Evolutionary conservation across 2,888 invertebrate species (phyloP), one percentile per base, ranked within the genome.

Genomic region (Tetragnatha montana): DNA sequence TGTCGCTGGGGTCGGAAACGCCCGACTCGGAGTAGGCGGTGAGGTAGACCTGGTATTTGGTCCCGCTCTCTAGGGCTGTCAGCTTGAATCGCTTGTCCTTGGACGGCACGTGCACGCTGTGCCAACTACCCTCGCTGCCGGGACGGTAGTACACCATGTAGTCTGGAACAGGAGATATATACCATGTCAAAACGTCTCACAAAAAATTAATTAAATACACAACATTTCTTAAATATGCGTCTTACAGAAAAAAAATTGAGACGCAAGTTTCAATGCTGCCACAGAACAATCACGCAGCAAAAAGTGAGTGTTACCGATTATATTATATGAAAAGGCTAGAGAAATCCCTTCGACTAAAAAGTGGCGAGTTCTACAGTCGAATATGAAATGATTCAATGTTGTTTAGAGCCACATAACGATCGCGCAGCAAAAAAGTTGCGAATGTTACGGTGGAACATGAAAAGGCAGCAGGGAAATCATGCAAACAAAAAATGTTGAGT

Each of bases 11-110:
- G 60, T 92, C 92, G 22, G 91, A 87, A 14, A 92, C 83, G 0
- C 92, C 92, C 8, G 91, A 92, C 8, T 91, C 91, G 19, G 91
- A 92, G 60, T 91, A 87, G 7, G 92, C 92, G 0, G 91, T 91
- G 50, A 92, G 88, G 70, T 91, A 92, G 22, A 92, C 88, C 73
- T 91, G 91, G 82, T 92, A 92, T n/a, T 91, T 89, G 49, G 91
- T 88, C 7, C 92, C 92, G 49, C 91, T 88, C 73, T 92, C 92
- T 51, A 92, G 51, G 12, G 89, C 91, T 2, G 85, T 85, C 70
- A 92, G 83, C 17, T 73, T 81, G 82, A 92, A 91, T 8, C 87
- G 71, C 69, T 85, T 89, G 85, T 90, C 90, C n/a, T 90, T 90
- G 17, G 87, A 80, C 7, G 90, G 90, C 12, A 90, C 90, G 76